Evolutionary conservation across 1,140 invertebrate genomes (phyloP).

Genomic region (Lerema accius): DNA sequence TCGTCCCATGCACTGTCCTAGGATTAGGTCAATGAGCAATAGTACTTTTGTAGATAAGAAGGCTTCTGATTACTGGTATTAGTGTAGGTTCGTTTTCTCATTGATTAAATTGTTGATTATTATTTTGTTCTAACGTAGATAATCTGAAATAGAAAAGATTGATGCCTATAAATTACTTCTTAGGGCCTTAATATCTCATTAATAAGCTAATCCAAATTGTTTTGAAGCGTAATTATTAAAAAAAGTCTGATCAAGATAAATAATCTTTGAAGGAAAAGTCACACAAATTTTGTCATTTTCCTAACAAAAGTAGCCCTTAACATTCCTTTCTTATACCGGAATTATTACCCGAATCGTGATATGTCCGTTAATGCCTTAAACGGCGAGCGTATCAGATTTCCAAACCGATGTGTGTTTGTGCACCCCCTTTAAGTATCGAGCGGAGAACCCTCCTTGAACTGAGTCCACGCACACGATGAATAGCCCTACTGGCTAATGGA

Average conservation of each 20-base stretch:
- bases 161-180: too few species aligned
- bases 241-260: too few species aligned
- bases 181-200: too few species aligned
- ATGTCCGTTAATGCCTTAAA: conserved; percentile 27
- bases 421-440: conserved; percentile 51
- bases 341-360: too few species aligned
- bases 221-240: too few species aligned
- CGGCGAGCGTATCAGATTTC: conserved; percentile 52
- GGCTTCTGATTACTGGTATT: not conserved
- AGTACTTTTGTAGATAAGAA: conserved; percentile 44
- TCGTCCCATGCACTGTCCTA: conserved; percentile 63
- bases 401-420: conserved; percentile 48
- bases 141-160: too few species aligned
- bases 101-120: not conserved
- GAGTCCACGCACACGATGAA: conserved; percentile 70
- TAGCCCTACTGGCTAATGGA: conserved; percentile 74
- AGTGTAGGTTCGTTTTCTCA: not conserved
- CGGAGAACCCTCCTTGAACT: conserved; percentile 48
- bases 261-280: too few species aligned
- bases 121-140: too few species aligned
- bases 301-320: too few species aligned
- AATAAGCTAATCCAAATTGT: too few species aligned
- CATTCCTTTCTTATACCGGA: too few species aligned
- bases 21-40: conserved; percentile 58
- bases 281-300: too few species aligned